Percentiles rank a stretch among this genome's conserved stretches.
These are phyloP conservation scores for Junco hyemalis DNA, from an alignment of 2,113 vertebrate species.

Conservation along the genomic window DNA sequence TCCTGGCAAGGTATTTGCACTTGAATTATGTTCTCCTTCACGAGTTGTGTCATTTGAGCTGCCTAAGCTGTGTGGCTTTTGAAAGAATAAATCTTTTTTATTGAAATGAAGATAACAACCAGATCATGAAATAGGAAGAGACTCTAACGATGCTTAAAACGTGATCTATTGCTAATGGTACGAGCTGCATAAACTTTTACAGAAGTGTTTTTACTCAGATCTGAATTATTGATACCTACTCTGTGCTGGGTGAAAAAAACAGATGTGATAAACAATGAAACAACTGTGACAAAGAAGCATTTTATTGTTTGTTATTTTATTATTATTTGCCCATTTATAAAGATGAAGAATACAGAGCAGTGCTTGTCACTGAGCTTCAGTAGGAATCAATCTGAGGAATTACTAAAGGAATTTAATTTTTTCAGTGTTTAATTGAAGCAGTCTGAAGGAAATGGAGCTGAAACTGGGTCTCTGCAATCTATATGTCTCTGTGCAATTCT, in stretches of 20 bases:
- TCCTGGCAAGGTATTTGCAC: not conserved
- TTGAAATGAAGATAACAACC: slow-evolving; percentile 26
- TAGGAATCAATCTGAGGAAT: slow-evolving; percentile 12
- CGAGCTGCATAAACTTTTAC: slow-evolving; percentile 39
- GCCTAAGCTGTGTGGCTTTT: not conserved
- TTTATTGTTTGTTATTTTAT: slow-evolving; percentile 40
- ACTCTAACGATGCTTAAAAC: slow-evolving; percentile 17
- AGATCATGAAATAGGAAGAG: not conserved
- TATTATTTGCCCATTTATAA: slow-evolving; percentile 53
- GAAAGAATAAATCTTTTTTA: not conserved
- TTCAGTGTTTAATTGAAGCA: not conserved
- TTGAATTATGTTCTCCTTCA: not conserved
- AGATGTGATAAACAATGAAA: slow-evolving; percentile 53
- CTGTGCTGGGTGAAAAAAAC: not conserved
- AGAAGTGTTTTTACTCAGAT: slow-evolving; percentile 39
- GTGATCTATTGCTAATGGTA: slow-evolving; percentile 53
- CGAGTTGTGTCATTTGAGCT: not conserved
- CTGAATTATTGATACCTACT: slow-evolving; percentile 62
- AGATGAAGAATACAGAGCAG: not conserved
- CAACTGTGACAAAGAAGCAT: not conserved
- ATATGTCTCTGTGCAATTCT: not conserved
- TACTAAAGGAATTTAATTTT: slow-evolving; percentile 36
- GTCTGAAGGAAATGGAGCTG: not conserved
- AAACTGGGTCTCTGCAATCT: not conserved
- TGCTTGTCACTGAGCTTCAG: not conserved